These are phyloP conservation scores for Dascillus cervinus DNA, from an alignment of 2,888 invertebrate genomes.

Conservation along the genomic window DNA sequence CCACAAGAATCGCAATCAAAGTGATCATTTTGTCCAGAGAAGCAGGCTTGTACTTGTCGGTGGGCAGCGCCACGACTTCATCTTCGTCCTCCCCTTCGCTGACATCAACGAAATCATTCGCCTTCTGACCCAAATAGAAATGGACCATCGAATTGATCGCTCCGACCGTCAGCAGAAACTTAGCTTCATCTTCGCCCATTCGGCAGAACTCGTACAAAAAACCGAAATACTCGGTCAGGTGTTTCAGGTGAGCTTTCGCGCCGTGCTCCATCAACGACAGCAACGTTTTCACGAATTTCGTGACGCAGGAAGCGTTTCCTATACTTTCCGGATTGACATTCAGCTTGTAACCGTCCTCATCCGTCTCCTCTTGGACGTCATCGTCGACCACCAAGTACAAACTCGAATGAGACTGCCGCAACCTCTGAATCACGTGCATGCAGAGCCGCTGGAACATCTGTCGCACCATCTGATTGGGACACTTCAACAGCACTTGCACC, in stretches of 20 bases:
- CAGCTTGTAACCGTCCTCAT: constrained; percentile 45
- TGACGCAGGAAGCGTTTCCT: constrained; percentile 81
- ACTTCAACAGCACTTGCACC: constrained; percentile 83
- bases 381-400: constrained; percentile 54
- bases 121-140: constrained; percentile 84
- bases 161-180: constrained; percentile 78
- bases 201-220: constrained; percentile 89
- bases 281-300: constrained; percentile 84
- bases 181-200: constrained; percentile 89
- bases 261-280: constrained; percentile 83
- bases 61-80: constrained; percentile 54
- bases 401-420: constrained; percentile 50
- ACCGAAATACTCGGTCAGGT: constrained; percentile 88
- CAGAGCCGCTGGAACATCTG: constrained; percentile 95
- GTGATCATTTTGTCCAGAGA: constrained; percentile 95
- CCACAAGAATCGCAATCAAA: constrained; percentile 78
- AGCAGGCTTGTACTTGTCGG: constrained; percentile 77
- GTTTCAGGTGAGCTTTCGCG: constrained; percentile 76
- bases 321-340: constrained; percentile 50
- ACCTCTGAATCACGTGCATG: constrained; percentile 86
- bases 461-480: constrained; percentile 93
- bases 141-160: constrained; percentile 86
- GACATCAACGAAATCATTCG: constrained; percentile 63
- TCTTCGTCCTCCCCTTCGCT: constrained; percentile 67
- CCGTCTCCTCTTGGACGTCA: constrained; percentile 38